A percentile compares a stretch with the other conserved stretches of the same genome.
Conservation (phyloP, 30 jellyfish, hydroid and myxozoan species). For the Chironex yamaguchii region DNA sequence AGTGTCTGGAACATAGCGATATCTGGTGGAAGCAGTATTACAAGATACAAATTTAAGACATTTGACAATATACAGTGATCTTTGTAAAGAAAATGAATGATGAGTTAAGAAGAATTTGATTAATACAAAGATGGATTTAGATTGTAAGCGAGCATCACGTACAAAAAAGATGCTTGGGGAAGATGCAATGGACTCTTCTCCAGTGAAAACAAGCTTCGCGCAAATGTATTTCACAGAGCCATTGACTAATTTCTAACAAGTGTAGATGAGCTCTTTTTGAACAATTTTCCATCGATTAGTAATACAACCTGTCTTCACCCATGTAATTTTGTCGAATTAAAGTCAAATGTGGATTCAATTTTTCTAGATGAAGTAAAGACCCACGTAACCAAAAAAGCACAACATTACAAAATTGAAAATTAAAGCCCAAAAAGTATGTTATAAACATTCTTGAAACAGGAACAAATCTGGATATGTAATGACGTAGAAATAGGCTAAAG, state of each 20-base stretch:
- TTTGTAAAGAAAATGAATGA: too few relatives aligned
- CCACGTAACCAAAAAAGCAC: too few relatives aligned
- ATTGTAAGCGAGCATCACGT: conserved; percentile 34
- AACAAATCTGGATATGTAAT: too few relatives aligned
- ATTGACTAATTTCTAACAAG: conserved; percentile 43
- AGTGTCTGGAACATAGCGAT: conserved; percentile 48
- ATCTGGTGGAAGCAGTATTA: conserved; percentile 16
- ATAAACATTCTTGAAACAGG: too few relatives aligned
- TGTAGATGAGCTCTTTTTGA: conserved; percentile 27
- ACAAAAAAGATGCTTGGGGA: neutral
- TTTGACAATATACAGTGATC: too few relatives aligned
- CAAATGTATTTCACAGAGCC: neutral
- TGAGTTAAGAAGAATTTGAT: too few relatives aligned
- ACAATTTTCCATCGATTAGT: neutral
- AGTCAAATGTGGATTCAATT: too few relatives aligned
- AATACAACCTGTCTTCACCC: conserved; percentile 20
- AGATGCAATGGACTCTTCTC: neutral
- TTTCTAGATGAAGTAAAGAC: too few relatives aligned
- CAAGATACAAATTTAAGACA: too few relatives aligned
- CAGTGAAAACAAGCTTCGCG: conserved; percentile 6
- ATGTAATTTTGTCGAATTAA: conserved; percentile 19
- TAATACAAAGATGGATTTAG: conserved; percentile 15
- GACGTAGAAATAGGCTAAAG: too few relatives aligned
- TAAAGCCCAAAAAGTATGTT: too few relatives aligned
- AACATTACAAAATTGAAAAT: too few relatives aligned